Evolutionary conservation across 1,140 invertebrate genomes (phyloP).

Genomic region (Spodoptera litura): DNA sequence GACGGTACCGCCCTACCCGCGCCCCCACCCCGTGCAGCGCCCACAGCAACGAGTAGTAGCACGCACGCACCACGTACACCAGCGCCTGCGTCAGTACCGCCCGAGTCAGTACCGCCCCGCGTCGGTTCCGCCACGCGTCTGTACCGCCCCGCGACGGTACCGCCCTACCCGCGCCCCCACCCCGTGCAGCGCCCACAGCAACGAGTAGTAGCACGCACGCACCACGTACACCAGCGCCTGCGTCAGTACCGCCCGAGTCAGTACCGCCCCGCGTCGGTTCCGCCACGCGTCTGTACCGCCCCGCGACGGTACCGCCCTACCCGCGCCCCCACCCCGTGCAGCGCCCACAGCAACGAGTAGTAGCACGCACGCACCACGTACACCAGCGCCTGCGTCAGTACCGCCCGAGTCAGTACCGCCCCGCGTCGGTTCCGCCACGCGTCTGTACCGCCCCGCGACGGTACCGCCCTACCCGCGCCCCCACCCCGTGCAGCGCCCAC

Average conservation of each 20-base stretch:
- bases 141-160: no score
- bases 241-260: slow-evolving; percentile 58
- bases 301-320: slow-evolving; percentile 57
- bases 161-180: background rate
- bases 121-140: slow-evolving; percentile 44
- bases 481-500: slow-evolving; percentile 92
- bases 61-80: slow-evolving; percentile 95
- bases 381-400: slow-evolving; percentile 89
- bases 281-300: slow-evolving; percentile 87
- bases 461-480: background rate
- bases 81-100: slow-evolving; percentile 88
- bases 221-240: slow-evolving; percentile 96
- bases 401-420: slow-evolving; percentile 71
- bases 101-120: slow-evolving; percentile 46
- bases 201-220: slow-evolving; percentile 94
- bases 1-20: no score
- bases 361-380: slow-evolving; percentile 91
- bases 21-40: slow-evolving; percentile 88
- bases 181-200: slow-evolving; percentile 94
- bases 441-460: no score
- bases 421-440: slow-evolving; percentile 22
- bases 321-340: slow-evolving; percentile 89
- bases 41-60: slow-evolving; percentile 96
- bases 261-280: background rate
- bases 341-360: slow-evolving; percentile 96